phyloP scores from a whole-genome alignment of 2,797 vertebrate species.

The Periophthalmus magnuspinnatus region DNA sequence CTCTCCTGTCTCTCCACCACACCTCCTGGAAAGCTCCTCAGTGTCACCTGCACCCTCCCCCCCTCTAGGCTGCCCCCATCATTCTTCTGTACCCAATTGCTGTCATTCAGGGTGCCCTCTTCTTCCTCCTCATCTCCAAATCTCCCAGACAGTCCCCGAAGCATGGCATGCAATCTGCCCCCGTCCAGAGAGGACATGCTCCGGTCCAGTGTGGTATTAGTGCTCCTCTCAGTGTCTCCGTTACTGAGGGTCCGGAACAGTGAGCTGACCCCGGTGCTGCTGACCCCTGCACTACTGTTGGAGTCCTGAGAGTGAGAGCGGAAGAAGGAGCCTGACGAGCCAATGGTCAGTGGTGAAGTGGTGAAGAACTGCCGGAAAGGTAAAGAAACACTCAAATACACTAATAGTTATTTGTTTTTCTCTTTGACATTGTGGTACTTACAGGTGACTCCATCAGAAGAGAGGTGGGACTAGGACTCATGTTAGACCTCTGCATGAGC shows the following conservation, averaged over 20 bases:
- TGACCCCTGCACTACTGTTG: slow-evolving; percentile 91
- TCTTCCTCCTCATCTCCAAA: slow-evolving; percentile 66
- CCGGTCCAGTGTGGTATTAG: slow-evolving; percentile 49
- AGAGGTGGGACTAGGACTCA: slow-evolving; percentile 65
- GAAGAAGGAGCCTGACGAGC: slow-evolving; percentile 92
- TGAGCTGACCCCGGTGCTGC: slow-evolving; percentile 84
- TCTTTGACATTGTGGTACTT: slow-evolving; percentile 17
- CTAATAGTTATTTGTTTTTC: neutral
- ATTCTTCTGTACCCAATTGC: slow-evolving; percentile 58
- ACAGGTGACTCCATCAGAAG: slow-evolving; percentile 72
- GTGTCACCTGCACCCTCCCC: slow-evolving; percentile 70
- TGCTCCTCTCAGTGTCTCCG: slow-evolving; percentile 68
- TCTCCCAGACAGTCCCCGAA: slow-evolving; percentile 66
- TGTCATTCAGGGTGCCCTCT: slow-evolving; percentile 60
- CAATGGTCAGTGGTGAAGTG: slow-evolving; percentile 83
- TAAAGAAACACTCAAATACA: slow-evolving; percentile 24
- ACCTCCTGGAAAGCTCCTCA: slow-evolving; percentile 68
- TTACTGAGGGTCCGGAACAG: slow-evolving; percentile 76
- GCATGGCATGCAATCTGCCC: slow-evolving; percentile 66
- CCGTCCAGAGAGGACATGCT: slow-evolving; percentile 64
- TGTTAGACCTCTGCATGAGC: slow-evolving; percentile 90
- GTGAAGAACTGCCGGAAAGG: slow-evolving; percentile 84
- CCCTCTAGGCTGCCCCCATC: slow-evolving; percentile 60
- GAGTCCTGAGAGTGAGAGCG: slow-evolving; percentile 97
- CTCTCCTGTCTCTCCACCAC: slow-evolving; percentile 68